phyloP scores from a whole-genome alignment of 2,113 vertebrate species.

The Nesospiza acunhae region DNA sequence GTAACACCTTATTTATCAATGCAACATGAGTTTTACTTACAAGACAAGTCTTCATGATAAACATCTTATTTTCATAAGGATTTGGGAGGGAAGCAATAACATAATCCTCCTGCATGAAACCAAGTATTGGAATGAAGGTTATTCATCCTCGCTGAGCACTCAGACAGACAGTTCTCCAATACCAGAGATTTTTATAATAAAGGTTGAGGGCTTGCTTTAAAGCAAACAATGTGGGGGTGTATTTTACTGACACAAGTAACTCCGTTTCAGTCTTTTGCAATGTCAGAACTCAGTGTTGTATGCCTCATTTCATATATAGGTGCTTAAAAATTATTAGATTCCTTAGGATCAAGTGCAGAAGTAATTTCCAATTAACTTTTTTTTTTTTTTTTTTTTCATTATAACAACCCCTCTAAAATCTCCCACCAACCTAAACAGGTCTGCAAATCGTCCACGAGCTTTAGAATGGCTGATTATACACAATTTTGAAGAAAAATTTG shows the following conservation, averaged over 20 bases:
- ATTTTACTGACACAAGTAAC: not conserved
- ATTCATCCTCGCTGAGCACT: not conserved
- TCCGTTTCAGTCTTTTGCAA: not conserved
- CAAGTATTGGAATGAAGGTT: not conserved
- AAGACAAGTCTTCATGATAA: not conserved
- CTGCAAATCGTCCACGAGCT: not conserved
- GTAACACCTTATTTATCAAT: not conserved
- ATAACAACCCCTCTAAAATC: not conserved
- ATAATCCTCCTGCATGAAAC: not conserved
- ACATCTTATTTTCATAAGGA: not conserved
- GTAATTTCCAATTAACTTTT: not conserved
- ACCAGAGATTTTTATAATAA: not conserved
- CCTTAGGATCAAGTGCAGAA: not conserved
- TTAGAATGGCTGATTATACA: not conserved
- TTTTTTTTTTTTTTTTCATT: not conserved
- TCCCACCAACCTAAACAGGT: not conserved
- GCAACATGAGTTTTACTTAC: not conserved
- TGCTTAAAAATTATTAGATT: not conserved
- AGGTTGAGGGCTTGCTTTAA: not conserved
- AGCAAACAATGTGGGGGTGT: not conserved
- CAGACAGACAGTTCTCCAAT: not conserved
- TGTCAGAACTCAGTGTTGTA: not conserved
- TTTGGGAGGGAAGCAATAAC: not conserved
- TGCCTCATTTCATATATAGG: not conserved
- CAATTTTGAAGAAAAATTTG: not conserved